Percentiles rank a stretch among this genome's conserved stretches.
Conservation (phyloP, 2,888 invertebrate species). For the Lithosia quadra region DNA sequence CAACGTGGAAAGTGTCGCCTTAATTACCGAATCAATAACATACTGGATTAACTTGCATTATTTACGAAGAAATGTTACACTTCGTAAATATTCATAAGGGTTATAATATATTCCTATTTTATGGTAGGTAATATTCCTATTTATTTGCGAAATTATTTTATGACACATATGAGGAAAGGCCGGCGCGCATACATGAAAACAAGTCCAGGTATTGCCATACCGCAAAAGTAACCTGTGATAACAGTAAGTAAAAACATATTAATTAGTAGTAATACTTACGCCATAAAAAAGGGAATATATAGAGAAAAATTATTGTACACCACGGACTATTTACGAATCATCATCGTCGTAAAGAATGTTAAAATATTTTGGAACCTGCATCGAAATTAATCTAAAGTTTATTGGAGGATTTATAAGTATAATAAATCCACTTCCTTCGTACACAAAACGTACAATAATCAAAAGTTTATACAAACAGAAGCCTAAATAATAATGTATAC, state of each 20-base stretch:
- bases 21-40: constrained; percentile 29
- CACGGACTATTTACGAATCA: no score
- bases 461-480: not conserved
- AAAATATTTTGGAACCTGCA: no score
- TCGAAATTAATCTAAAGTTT: no score
- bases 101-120: not conserved
- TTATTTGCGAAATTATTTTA: not conserved
- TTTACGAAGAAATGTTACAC: constrained; percentile 24
- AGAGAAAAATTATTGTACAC: no score
- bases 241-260: no score
- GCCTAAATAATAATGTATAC: constrained; percentile 46
- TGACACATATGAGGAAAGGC: not conserved
- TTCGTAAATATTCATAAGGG: constrained; percentile 14
- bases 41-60: constrained; percentile 25
- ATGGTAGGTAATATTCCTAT: not conserved
- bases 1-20: constrained; percentile 3
- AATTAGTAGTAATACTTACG: no score
- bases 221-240: no score
- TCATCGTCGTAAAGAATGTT: no score
- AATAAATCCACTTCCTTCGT: no score
- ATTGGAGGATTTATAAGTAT: no score
- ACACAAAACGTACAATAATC: not conserved
- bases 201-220: no score
- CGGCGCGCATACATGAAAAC: not conserved
- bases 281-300: no score